A percentile compares a stretch with the other conserved stretches of the same genome.
Conservation (phyloP, 2,113 vertebrate genomes). For the Cercopithecus mona region DNA sequence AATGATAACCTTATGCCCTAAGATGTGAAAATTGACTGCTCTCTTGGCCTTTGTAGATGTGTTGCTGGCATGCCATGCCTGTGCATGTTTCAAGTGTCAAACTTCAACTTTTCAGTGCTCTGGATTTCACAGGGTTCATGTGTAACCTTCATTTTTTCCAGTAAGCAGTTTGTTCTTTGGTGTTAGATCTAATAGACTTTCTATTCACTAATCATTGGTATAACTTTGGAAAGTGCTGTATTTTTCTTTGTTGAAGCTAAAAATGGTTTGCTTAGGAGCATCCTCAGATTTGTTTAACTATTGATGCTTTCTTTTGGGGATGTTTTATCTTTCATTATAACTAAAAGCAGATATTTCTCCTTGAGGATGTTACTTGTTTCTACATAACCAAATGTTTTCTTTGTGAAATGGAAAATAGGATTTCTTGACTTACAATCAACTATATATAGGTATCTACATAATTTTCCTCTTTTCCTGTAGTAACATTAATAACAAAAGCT, state of each 20-base stretch:
- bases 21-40: conserved; percentile 34
- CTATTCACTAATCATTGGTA: conserved; percentile 40
- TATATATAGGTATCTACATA: neutral
- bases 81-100: conserved; percentile 41
- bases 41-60: conserved; percentile 31
- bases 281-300: conserved; percentile 60
- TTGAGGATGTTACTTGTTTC: conserved; percentile 45
- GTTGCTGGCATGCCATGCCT: conserved; percentile 14
- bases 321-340: conserved; percentile 60
- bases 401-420: conserved; percentile 32
- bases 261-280: conserved; percentile 40
- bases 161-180: conserved; percentile 17
- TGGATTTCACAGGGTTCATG: conserved; percentile 19
- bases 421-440: conserved; percentile 35
- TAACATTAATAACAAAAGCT: conserved; percentile 37
- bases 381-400: conserved; percentile 48
- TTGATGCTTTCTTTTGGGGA: conserved; percentile 40
- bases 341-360: conserved; percentile 40
- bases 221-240: conserved; percentile 26
- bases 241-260: conserved; percentile 54
- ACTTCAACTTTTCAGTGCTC: conserved; percentile 5
- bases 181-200: conserved; percentile 41
- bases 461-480: conserved; percentile 2
- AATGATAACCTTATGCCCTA: neutral
- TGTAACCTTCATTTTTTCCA: neutral